These are phyloP conservation scores for Cynoglossus semilaevis DNA, from an alignment of 2,113 vertebrate genomes.

Conservation along the genomic window DNA sequence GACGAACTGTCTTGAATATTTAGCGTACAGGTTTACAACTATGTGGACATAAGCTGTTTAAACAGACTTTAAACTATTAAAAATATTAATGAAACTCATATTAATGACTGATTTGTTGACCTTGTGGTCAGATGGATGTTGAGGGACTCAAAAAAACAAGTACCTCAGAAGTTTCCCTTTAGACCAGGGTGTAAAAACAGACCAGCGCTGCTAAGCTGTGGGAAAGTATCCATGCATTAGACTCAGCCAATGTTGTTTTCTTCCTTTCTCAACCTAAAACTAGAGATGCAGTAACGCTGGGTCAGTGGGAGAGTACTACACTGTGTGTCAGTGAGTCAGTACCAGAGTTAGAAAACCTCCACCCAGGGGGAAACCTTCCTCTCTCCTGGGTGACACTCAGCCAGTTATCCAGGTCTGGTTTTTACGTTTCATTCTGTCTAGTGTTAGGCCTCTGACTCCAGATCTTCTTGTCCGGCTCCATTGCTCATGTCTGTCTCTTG, in stretches of 20 bases:
- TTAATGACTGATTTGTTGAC: conserved; percentile 26
- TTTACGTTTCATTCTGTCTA: not conserved
- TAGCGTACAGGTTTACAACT: conserved; percentile 6
- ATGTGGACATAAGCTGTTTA: conserved; percentile 25
- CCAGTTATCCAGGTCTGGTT: not conserved
- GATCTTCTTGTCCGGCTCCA: conserved; percentile 75
- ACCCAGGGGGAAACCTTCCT: conserved; percentile 10
- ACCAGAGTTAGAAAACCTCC: conserved; percentile 27
- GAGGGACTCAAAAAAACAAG: conserved; percentile 14
- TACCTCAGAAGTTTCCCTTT: conserved; percentile 32
- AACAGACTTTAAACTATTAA: conserved; percentile 30
- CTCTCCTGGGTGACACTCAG: not conserved
- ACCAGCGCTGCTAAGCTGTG: conserved; percentile 7
- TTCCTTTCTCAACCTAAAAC: conserved; percentile 6
- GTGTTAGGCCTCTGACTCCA: conserved; percentile 90
- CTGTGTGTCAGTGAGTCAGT: conserved; percentile 39
- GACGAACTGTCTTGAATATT: no score
- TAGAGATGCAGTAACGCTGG: conserved; percentile 21
- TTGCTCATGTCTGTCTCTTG: conserved; percentile 65
- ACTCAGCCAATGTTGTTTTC: not conserved
- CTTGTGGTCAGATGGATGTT: conserved; percentile 12
- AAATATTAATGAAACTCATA: conserved; percentile 49
- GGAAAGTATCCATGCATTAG: conserved; percentile 11
- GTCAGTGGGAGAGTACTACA: conserved; percentile 19
- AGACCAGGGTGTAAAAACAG: no score